Conservation (phyloP, 2,113 vertebrate species). For the Silurus meridionalis region DNA sequence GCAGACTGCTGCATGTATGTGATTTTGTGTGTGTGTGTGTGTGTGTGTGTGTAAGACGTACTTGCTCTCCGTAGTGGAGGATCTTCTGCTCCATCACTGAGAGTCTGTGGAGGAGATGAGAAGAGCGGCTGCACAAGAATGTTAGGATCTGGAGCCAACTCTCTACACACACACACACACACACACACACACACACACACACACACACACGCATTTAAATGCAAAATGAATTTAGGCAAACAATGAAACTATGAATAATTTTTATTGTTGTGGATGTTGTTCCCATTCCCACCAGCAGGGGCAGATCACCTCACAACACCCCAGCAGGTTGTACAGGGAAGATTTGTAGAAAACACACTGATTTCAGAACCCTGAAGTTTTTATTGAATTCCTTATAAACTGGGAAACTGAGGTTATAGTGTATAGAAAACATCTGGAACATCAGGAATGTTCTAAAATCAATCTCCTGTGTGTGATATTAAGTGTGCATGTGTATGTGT, state of each 20-base stretch:
- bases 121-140: constrained; percentile 71
- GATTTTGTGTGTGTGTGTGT: constrained; percentile 15
- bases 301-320: background rate
- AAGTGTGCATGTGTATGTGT: no score
- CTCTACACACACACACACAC: constrained; percentile 70
- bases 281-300: background rate
- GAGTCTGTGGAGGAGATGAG: constrained; percentile 61
- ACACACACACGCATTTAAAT: background rate
- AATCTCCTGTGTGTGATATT: no score
- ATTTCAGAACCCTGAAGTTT: background rate
- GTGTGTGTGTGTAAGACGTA: constrained; percentile 55
- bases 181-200: constrained; percentile 33
- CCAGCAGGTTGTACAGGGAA: background rate
- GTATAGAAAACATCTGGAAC: background rate
- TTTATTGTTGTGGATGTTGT: background rate
- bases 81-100: constrained; percentile 77
- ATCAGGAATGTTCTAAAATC: background rate
- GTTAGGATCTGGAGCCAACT: constrained; percentile 75
- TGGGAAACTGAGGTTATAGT: background rate
- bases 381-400: background rate
- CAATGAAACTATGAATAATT: no score
- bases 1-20: background rate
- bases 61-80: constrained; percentile 85
- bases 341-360: background rate
- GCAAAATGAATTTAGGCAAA: no score